phyloP scores from a whole-genome alignment of 2,113 vertebrate species.

The Dunckerocampus dactyliophorus region DNA sequence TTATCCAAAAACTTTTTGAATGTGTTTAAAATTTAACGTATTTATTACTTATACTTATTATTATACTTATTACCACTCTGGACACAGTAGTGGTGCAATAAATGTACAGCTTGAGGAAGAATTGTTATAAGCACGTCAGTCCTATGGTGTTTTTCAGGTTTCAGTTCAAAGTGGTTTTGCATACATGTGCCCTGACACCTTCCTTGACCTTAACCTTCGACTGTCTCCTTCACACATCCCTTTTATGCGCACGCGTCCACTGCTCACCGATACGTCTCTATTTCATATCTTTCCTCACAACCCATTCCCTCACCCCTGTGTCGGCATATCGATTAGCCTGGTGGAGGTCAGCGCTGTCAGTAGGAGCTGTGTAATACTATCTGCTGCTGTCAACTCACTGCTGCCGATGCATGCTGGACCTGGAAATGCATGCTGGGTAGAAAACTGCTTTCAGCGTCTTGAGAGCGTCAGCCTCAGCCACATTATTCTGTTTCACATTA shows the following conservation, averaged over 20 bases:
- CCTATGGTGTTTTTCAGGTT: not conserved
- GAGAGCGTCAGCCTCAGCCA: conserved; percentile 20
- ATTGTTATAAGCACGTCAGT: not conserved
- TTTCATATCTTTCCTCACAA: conserved; percentile 9
- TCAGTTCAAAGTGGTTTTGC: not conserved
- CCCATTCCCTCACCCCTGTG: conserved; percentile 4
- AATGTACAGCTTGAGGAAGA: not conserved
- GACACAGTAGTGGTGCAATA: not conserved
- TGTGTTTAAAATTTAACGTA: no score
- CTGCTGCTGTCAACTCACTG: conserved; percentile 53
- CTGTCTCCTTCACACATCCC: conserved; percentile 9
- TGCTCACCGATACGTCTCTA: conserved; percentile 3
- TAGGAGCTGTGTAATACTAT: conserved; percentile 60
- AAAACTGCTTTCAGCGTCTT: conserved; percentile 40
- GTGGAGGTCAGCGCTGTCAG: conserved; percentile 59
- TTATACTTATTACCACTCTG: not conserved
- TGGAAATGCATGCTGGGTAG: conserved; percentile 58
- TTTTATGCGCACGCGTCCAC: not conserved
- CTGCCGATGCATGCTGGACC: conserved; percentile 47
- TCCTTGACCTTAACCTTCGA: conserved; percentile 4
- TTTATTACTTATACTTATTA: no score
- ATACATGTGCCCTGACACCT: not conserved
- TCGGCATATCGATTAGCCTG: conserved; percentile 52
- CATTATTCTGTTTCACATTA: conserved; percentile 28
- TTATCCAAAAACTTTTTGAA: no score